Percentiles rank a stretch among this genome's conserved stretches.
Conservation (phyloP, 2,888 invertebrate species). For the Machimus atricapillus region DNA sequence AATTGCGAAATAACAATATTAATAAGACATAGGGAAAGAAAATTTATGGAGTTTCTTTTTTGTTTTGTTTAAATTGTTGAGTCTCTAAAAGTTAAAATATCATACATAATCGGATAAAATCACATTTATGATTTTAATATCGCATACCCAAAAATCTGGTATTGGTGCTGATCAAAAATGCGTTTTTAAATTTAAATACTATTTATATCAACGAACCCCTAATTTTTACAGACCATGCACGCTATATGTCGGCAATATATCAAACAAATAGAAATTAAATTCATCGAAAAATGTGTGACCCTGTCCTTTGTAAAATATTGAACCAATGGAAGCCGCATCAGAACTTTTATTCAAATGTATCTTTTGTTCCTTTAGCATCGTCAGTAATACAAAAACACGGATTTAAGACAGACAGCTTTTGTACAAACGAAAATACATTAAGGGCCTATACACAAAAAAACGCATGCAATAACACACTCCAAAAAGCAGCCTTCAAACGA, state of each 20-base stretch:
- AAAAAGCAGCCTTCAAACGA: background rate
- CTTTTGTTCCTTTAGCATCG: background rate
- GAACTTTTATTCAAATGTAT: background rate
- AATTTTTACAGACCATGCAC: background rate
- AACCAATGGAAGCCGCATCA: background rate
- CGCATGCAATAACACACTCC: background rate
- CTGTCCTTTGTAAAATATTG: background rate
- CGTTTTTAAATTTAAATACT: no score
- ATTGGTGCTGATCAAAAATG: no score
- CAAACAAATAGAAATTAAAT: background rate
- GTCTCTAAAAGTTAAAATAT: no score
- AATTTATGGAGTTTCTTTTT: no score
- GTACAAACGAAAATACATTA: background rate
- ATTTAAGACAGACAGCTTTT: background rate
- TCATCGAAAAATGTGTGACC: background rate
- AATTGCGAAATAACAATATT: no score
- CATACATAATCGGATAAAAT: no score
- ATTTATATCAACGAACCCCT: background rate
- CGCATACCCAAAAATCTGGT: no score
- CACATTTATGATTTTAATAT: no score
- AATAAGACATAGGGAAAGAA: no score
- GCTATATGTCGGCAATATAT: background rate
- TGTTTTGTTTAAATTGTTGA: no score
- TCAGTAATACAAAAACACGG: background rate
- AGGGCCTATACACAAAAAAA: background rate